Conservation (phyloP, 2,888 invertebrate species). For the Epinotia demarniana region DNA sequence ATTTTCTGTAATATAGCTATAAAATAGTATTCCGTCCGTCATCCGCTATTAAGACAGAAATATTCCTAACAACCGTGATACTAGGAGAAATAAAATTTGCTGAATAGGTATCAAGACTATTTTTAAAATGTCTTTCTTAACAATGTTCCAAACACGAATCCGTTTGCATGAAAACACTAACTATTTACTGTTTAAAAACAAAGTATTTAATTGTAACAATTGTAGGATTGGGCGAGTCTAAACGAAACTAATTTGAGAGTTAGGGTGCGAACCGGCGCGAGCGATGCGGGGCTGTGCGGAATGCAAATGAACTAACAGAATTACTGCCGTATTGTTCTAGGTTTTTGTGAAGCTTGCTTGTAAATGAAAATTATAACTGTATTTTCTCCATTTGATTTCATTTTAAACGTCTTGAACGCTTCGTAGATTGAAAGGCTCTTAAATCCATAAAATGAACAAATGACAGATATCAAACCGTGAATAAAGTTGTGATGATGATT, state of each 20-base stretch:
- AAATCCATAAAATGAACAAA: neutral
- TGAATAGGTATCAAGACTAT: neutral
- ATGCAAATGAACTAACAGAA: constrained; percentile 44
- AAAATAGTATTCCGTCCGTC: too few relatives aligned
- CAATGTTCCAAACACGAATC: neutral
- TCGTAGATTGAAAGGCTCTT: neutral
- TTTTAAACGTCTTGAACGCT: neutral
- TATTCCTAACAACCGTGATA: neutral
- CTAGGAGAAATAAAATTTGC: neutral
- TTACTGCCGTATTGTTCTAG: constrained; percentile 42
- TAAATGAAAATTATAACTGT: constrained; percentile 22
- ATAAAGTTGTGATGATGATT: too few relatives aligned
- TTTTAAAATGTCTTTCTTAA: neutral
- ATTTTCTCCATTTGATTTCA: constrained; percentile 16
- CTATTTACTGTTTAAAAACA: constrained; percentile 25
- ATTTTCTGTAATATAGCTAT: too few relatives aligned
- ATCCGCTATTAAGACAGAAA: too few relatives aligned
- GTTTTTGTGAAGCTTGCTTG: constrained; percentile 32
- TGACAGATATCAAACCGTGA: too few relatives aligned
- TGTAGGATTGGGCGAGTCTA: constrained; percentile 33
- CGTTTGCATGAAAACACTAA: constrained; percentile 33
- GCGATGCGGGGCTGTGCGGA: constrained; percentile 31
- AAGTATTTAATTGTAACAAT: constrained; percentile 40
- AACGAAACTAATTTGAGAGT: constrained; percentile 44
- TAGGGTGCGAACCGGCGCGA: constrained; percentile 33